Evolutionary conservation across 2,888 invertebrate species (phyloP).

Genomic region (Deroplatys truncata): DNA sequence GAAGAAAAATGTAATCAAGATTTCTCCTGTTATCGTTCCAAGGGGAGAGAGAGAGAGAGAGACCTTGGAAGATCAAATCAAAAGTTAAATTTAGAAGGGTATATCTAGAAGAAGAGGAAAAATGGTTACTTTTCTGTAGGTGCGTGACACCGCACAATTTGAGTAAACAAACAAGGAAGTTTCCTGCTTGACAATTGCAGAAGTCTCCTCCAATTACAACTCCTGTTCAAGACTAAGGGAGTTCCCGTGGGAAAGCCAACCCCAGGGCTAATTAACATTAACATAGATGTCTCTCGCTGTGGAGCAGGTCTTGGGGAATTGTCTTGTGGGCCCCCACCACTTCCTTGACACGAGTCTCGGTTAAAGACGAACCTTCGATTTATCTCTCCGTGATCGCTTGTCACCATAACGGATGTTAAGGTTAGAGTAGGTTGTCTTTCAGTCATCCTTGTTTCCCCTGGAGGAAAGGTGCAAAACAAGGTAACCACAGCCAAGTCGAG

Average conservation of each 20-base stretch:
- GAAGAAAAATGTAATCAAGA: too few species aligned
- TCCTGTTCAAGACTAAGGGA: neutral
- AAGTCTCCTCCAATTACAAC: neutral
- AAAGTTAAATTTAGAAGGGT: too few species aligned
- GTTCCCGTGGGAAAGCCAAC: neutral
- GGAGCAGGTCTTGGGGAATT: neutral
- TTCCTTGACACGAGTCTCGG: neutral
- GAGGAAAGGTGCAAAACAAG: neutral
- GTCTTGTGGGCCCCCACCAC: neutral
- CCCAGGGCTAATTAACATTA: constrained; percentile 4
- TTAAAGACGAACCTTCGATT: neutral
- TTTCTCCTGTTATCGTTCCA: too few species aligned
- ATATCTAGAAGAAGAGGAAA: neutral
- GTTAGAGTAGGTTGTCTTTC: too few species aligned
- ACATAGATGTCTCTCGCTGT: neutral
- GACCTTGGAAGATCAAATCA: too few species aligned
- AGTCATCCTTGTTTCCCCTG: neutral
- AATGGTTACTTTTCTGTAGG: neutral
- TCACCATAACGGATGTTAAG: neutral
- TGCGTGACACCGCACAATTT: neutral
- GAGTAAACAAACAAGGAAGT: neutral
- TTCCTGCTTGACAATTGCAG: neutral
- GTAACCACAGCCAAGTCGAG: neutral
- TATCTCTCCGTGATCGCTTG: neutral
- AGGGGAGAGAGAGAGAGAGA: too few species aligned